Percentiles rank a stretch among this genome's conserved stretches.
Conservation (phyloP, 1,140 invertebrate genomes). For the Aculops lycopersici region DNA sequence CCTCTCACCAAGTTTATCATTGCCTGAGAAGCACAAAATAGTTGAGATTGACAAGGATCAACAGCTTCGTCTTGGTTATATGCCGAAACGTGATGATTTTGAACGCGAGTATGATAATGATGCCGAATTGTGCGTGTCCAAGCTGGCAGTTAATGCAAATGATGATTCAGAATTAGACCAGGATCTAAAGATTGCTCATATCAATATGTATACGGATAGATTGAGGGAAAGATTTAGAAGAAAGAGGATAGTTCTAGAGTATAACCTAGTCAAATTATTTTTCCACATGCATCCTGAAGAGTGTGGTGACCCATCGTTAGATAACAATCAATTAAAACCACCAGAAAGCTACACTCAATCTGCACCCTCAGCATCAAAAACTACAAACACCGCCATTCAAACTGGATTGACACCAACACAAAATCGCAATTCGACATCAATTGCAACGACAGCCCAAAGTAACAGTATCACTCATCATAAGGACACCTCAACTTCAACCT, state of each 20-base stretch:
- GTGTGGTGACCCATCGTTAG: conserved; percentile 2
- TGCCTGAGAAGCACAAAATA: conserved; percentile 27
- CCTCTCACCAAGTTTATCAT: conserved; percentile 34
- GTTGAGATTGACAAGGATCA: conserved; percentile 18
- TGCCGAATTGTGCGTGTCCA: conserved; percentile 54
- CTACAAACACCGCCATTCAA: not conserved
- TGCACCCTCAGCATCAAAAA: too few relatives aligned
- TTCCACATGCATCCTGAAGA: conserved; percentile 7
- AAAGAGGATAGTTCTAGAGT: conserved; percentile 19
- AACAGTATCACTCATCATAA: not conserved
- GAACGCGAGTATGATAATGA: conserved; percentile 74
- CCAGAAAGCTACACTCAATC: too few relatives aligned
- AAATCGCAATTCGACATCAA: too few relatives aligned
- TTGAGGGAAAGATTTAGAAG: conserved; percentile 16
- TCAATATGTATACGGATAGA: conserved; percentile 12
- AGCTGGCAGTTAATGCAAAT: conserved; percentile 27
- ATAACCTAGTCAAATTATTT: conserved; percentile 18
- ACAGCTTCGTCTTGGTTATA: conserved; percentile 53
- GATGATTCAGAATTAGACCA: not conserved
- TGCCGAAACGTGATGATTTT: conserved; percentile 78
- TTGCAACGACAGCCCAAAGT: not conserved
- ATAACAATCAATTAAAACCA: conserved; percentile 3
- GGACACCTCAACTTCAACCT: not conserved
- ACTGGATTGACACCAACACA: too few relatives aligned
- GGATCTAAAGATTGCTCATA: conserved; percentile 9